These are phyloP conservation scores for Phyllotreta cruciferae DNA, from an alignment of 2,888 invertebrate species.

Conservation along the genomic window DNA sequence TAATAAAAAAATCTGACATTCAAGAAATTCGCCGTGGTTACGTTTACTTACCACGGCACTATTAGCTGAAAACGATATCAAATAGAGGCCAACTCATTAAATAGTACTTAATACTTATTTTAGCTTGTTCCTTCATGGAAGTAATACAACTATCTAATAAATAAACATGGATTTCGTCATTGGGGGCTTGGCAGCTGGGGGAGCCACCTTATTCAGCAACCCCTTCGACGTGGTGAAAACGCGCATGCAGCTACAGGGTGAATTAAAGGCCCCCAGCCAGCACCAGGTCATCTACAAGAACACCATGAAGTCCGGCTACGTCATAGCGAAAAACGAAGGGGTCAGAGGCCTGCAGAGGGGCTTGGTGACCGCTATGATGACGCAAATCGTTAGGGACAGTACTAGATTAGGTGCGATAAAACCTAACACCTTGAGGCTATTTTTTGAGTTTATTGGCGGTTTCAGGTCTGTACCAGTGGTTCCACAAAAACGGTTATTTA, in stretches of 20 bases:
- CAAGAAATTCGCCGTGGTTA: too few species aligned
- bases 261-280: constrained; percentile 66
- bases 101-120: too few species aligned
- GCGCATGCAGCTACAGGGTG: constrained; percentile 81
- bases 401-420: constrained; percentile 51
- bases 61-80: too few species aligned
- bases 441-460: background rate
- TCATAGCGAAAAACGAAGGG: constrained; percentile 84
- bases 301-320: constrained; percentile 80
- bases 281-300: constrained; percentile 72
- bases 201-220: constrained; percentile 81
- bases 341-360: constrained; percentile 80
- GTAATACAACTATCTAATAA: background rate
- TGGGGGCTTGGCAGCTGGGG: constrained; percentile 66
- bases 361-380: constrained; percentile 82
- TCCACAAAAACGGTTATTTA: constrained; percentile 71
- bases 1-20: too few species aligned
- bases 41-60: too few species aligned
- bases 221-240: constrained; percentile 90
- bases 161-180: constrained; percentile 57
- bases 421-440: constrained; percentile 1
- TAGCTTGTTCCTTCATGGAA: too few species aligned
- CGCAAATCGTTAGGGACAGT: constrained; percentile 91
- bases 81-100: too few species aligned
- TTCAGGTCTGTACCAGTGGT: constrained; percentile 76